Conservation (phyloP, 2,797 vertebrate genomes). For the Huso huso region DNA sequence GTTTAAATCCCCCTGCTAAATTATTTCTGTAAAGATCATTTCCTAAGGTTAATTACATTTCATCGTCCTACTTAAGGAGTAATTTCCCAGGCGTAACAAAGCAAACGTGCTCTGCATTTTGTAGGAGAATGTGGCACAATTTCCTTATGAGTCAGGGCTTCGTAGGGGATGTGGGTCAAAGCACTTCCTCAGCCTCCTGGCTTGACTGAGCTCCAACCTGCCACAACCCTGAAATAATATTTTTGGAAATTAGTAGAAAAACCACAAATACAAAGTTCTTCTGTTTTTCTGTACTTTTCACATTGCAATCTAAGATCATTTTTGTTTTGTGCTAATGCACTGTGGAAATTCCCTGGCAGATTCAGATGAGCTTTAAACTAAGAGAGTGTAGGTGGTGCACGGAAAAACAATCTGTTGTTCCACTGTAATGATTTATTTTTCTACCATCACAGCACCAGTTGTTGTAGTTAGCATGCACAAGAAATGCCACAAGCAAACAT, state of each 20-base stretch:
- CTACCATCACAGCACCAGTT: no score
- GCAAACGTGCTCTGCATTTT: neutral
- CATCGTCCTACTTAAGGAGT: conserved; percentile 3
- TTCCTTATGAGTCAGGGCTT: neutral
- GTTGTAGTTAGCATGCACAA: no score
- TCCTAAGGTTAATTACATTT: conserved; percentile 11
- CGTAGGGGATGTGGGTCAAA: neutral
- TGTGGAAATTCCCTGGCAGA: neutral
- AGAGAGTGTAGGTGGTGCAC: neutral
- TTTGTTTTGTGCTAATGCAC: neutral
- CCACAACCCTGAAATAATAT: neutral
- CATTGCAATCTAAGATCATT: neutral
- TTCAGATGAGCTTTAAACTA: neutral
- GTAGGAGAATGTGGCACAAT: neutral
- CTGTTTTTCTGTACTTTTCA: neutral
- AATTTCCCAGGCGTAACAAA: conserved; percentile 3
- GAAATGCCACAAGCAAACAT: no score
- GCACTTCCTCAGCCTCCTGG: neutral
- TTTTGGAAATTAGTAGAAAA: neutral
- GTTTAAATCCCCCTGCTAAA: conserved; percentile 1
- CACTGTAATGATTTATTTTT: no score
- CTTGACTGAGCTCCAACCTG: neutral
- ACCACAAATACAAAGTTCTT: neutral
- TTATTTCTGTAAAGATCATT: conserved; percentile 8
- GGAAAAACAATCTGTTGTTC: neutral